phyloP scores from a whole-genome alignment of 2,888 invertebrate genomes.

The Lucinisca nassula region DNA sequence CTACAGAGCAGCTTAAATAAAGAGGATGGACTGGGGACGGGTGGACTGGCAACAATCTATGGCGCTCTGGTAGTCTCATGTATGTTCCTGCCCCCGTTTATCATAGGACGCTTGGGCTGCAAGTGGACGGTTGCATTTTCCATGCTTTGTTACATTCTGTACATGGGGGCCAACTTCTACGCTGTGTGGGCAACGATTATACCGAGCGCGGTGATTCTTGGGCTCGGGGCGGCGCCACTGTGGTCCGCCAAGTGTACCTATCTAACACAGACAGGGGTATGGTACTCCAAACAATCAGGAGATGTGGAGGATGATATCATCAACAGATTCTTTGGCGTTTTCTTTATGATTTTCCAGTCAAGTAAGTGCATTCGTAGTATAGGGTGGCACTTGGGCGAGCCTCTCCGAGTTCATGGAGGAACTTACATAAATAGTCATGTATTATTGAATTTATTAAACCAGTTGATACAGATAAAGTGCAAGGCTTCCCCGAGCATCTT shows the following conservation, averaged over 20 bases:
- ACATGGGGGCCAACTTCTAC: constrained; percentile 97
- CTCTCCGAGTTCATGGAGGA: too few species aligned
- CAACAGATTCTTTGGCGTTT: constrained; percentile 99
- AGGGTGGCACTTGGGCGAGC: too few species aligned
- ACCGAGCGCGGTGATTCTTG: constrained; percentile 95
- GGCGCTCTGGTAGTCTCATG: constrained; percentile 97
- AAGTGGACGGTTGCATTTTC: constrained; percentile 98
- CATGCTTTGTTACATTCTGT: constrained; percentile 97
- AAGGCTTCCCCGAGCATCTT: too few species aligned
- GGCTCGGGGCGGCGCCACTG: constrained; percentile 98
- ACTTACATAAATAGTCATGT: too few species aligned
- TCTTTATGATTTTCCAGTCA: constrained; percentile 99
- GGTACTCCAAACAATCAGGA: constrained; percentile 94
- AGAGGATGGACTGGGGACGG: constrained; percentile 96
- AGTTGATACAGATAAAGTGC: too few species aligned
- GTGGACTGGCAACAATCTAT: constrained; percentile 96
- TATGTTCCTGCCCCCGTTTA: constrained; percentile 92
- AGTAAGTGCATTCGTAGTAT: too few species aligned
- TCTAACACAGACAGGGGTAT: constrained; percentile 93
- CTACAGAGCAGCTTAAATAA: constrained; percentile 97
- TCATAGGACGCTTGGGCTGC: constrained; percentile 92
- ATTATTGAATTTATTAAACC: too few species aligned
- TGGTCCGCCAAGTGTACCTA: constrained; percentile 99
- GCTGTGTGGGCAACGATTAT: constrained; percentile 93
- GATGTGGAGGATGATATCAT: constrained; percentile 96